These are phyloP conservation scores for Bolinopsis microptera DNA, from an alignment of 37 sponge, comb jelly and placozoan species.

Conservation along the genomic window DNA sequence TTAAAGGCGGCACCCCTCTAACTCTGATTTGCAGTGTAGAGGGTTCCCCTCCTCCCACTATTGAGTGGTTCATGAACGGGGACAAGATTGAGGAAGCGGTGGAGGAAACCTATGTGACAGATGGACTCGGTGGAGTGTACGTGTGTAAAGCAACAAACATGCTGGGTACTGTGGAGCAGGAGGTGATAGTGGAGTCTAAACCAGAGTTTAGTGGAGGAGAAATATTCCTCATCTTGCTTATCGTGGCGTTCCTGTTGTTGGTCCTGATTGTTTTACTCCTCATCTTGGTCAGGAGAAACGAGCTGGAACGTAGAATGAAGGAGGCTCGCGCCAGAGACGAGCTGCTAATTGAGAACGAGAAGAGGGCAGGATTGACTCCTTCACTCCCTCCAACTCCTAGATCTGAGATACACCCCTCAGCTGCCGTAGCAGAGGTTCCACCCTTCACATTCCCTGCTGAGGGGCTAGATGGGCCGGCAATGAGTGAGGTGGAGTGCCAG, in stretches of 20 bases:
- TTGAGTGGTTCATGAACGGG: constrained; percentile 30
- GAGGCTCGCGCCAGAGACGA: constrained; percentile 20
- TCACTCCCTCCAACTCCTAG: constrained; percentile 11
- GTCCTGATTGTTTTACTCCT: not conserved
- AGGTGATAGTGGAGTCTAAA: not conserved
- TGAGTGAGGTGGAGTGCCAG: constrained; percentile 40
- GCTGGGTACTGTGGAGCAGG: constrained; percentile 30
- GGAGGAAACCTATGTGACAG: not conserved
- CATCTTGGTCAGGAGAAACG: constrained; percentile 25
- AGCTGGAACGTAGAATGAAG: constrained; percentile 25
- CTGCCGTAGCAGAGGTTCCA: not conserved
- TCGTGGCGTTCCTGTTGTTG: not conserved
- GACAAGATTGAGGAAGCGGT: not conserved
- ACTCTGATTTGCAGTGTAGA: constrained; percentile 54
- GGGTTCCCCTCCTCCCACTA: constrained; percentile 54
- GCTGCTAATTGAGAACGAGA: constrained; percentile 50
- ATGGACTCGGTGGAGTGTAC: constrained; percentile 2
- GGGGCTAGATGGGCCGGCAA: not conserved
- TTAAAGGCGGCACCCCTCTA: not conserved
- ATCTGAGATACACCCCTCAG: not conserved
- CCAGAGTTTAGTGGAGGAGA: constrained; percentile 32
- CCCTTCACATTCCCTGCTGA: not conserved
- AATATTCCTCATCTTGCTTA: constrained; percentile 30
- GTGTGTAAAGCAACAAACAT: constrained; percentile 17
- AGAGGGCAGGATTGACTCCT: not conserved